Base-by-base conservation (phyloP, 1,140 invertebrate genomes). In the Ylistrum balloti region DNA sequence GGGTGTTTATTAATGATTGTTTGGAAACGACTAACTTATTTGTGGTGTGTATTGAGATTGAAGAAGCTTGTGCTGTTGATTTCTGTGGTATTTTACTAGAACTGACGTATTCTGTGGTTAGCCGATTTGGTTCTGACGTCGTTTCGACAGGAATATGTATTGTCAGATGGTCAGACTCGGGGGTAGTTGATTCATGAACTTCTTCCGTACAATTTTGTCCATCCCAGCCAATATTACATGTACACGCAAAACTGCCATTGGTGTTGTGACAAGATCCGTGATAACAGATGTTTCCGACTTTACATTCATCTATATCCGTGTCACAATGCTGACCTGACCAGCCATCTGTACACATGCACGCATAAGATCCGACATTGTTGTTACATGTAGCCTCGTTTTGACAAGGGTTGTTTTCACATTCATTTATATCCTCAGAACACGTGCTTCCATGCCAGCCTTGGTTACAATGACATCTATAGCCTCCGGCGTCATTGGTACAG, bases 391-490 rank as follows among this genome's bases (percentile, higher is more conserved):
- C 35, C 35, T 13, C 35, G 13, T 38, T 38, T 5, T 38, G 35
- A 38, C 35, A 38, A 38, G 35, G 35, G 35, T 13, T 38, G 35
- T 38, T 38, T 7, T 13, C 5, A 38, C 35, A 38, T 38, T 38
- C 35, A 13, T 38, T 13, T 38, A 7, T 38, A 13, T 38, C 35
- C 5, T 13, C 5, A 32, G 88, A 33, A 85, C 91, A 92, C 34
- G 89, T 41, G 11, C 48, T 45, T 35, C 90, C 92, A 17, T 89
- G 88, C 86, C 86, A 92, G n/a, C 88, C 89, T 0, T 38, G 20
- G 32, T 33, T 34, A 88, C 91, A 92, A n/a, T 20, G 22, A 88
- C 91, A 92, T n/a, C 85, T 85, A 85, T 85, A 92, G 15, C 85
- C 86, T 9, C 91, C 91, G 0, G 33, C 33, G 2, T 32, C 34